Evolutionary conservation across 2,888 invertebrate species (phyloP).

Genomic region (Eilema depressum): DNA sequence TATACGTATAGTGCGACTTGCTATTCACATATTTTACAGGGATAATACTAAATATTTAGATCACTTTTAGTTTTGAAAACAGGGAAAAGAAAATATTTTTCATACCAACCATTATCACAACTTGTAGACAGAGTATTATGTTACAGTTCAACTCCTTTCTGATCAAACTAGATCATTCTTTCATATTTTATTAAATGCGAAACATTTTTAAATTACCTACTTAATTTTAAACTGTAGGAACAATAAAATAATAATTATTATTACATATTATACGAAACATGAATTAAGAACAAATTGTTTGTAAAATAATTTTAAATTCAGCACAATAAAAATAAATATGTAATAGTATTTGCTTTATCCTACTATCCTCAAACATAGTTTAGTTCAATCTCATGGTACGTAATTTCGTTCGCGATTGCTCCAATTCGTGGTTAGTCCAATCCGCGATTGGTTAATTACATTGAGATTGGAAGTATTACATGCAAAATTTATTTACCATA

Average conservation of each 20-base stretch:
- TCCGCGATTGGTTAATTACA: too few relatives aligned
- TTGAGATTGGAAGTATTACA: too few relatives aligned
- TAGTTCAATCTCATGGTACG: background rate
- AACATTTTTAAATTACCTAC: background rate
- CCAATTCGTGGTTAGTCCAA: too few relatives aligned
- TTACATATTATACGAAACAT: background rate
- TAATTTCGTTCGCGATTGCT: too few relatives aligned
- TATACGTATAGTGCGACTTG: constrained; percentile 35
- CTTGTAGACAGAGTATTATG: constrained; percentile 17
- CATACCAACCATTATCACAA: constrained; percentile 17
- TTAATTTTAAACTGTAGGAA: background rate
- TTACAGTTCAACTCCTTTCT: constrained; percentile 2
- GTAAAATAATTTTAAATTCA: background rate
- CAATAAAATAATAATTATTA: background rate
- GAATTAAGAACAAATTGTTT: background rate
- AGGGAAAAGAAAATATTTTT: constrained; percentile 31
- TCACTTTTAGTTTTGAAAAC: constrained; percentile 32
- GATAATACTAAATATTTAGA: constrained; percentile 41
- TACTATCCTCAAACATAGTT: background rate
- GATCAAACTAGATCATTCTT: background rate
- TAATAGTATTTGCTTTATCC: background rate
- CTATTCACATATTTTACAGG: constrained; percentile 40
- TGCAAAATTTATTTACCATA: background rate
- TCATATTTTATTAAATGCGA: background rate
- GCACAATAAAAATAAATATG: background rate